Base-by-base conservation (phyloP, 2,888 invertebrate genomes). In the Cheilosia pagana region DNA sequence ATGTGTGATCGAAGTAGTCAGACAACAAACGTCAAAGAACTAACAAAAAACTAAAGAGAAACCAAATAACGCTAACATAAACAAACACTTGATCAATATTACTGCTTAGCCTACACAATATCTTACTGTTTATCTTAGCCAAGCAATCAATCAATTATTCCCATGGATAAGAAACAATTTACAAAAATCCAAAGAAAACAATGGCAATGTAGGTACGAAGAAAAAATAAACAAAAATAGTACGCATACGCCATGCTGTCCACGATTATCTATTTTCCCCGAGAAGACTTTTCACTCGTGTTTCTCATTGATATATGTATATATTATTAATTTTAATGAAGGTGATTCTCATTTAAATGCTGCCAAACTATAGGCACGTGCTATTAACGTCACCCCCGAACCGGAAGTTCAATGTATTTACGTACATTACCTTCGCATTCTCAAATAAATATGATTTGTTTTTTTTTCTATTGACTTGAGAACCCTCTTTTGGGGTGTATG, bases 161-260 rank as follows among this genome's bases (percentile, higher is more conserved):
- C n/a, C n/a, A n/a, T 3, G 12, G 10, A 48, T 48, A 12, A 19
- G 12, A 16, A 8, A 16, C 8, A 45, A 45, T 45, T 45, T 16
- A 16, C 43, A 16, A n/a, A 7, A 45, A 19, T 5, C 21, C 8
- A n/a, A 45, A 45, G n/a, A 48, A 21, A 8, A 48, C 45, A 8
- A 50, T 35, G 35, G 1, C 3, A 45, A 45, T 21, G 10, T 16
- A 31, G 1, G 3, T 16, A 31, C 2, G 3, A 1, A 16, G 3
- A 7, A 65, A 48, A 50, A 23, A 19, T 28, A 2, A 53, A 43
- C 14, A 45, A 57, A 74, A 50, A 67, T 21, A 76, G 10, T 52
- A 67, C 67, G 57, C n/a, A 76, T 76, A 76, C 75, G 75, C 60
- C 71, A 10, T 19, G 12, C 6, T 16, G 45, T 45, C 19, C 3